Percentiles rank a stretch among this genome's conserved stretches.
phyloP scores from a whole-genome alignment of 2,797 vertebrate genomes.

The Eidolon dupreanum region DNA sequence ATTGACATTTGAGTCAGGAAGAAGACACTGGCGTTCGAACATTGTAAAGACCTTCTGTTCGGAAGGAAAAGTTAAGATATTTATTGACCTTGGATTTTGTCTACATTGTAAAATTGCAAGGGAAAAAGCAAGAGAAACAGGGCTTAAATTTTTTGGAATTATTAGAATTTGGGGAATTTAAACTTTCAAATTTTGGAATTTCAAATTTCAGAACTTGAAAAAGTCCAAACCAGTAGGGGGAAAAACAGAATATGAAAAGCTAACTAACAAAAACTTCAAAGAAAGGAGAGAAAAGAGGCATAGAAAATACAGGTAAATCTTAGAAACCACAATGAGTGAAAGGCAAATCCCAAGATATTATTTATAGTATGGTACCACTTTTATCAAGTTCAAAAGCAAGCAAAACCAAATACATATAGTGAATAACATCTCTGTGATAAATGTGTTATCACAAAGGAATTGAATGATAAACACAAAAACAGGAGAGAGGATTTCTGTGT shows the following conservation, averaged over 20 bases:
- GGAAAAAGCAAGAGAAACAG: background rate
- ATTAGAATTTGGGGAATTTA: background rate
- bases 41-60: background rate
- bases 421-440: background rate
- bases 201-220: background rate
- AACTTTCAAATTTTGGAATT: background rate
- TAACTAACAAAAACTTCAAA: background rate
- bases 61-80: background rate
- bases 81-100: background rate
- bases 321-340: background rate
- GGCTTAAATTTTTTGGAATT: background rate
- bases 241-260: background rate
- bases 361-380: background rate
- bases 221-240: background rate
- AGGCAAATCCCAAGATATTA: background rate
- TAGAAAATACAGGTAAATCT: background rate
- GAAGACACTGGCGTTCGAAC: background rate
- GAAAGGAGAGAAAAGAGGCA: background rate
- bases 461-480: background rate
- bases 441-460: background rate
- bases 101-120: background rate
- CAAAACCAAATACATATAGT: background rate
- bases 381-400: background rate
- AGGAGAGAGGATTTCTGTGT: background rate
- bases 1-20: background rate